Conservation (phyloP, 2,797 vertebrate genomes). For the Pelodytes ibericus region DNA sequence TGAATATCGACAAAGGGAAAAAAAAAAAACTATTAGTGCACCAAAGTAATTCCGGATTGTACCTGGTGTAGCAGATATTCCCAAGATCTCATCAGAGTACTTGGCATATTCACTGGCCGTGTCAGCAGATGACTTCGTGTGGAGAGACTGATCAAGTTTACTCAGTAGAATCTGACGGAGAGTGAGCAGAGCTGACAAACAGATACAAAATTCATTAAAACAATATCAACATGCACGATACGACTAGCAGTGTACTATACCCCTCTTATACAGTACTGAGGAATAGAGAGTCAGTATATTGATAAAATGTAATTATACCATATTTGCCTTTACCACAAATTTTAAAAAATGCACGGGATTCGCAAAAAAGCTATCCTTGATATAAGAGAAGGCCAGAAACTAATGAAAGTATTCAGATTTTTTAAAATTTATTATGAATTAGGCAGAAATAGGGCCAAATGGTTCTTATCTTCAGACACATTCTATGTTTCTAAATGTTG, state of each 20-base stretch:
- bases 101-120: conserved; percentile 85
- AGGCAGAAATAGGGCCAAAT: too few species aligned
- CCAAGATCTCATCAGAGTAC: conserved; percentile 84
- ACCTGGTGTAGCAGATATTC: conserved; percentile 93
- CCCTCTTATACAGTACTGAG: too few species aligned
- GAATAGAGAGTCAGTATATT: too few species aligned
- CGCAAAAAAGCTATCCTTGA: too few species aligned
- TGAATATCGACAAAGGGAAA: neutral
- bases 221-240: neutral
- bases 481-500: too few species aligned
- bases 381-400: too few species aligned
- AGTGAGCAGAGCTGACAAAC: conserved; percentile 83
- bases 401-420: too few species aligned
- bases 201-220: neutral
- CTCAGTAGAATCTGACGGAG: conserved; percentile 92
- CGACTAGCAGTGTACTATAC: neutral
- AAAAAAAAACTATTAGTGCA: neutral
- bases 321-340: too few species aligned
- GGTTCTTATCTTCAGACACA: too few species aligned
- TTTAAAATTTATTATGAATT: too few species aligned
- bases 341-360: too few species aligned
- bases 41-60: conserved; percentile 32
- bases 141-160: conserved; percentile 90
- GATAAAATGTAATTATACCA: too few species aligned
- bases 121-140: conserved; percentile 77